A percentile compares a stretch with the other conserved stretches of the same genome.
phyloP scores from a whole-genome alignment of 1,140 invertebrate species.

The Lepidurus packardi region DNA sequence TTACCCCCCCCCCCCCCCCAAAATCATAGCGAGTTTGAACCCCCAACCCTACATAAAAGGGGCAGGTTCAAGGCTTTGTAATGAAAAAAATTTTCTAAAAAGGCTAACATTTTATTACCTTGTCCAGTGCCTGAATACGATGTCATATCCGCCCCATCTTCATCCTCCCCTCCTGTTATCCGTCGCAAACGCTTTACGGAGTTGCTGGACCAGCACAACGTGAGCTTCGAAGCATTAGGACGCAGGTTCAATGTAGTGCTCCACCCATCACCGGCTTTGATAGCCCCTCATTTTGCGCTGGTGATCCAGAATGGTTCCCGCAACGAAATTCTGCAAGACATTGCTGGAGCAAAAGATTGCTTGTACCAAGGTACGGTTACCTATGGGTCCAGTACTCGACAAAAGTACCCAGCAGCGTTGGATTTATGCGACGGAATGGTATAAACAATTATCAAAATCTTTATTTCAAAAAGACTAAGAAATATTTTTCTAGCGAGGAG shows the following conservation, averaged over 20 bases:
- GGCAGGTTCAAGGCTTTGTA: not conserved
- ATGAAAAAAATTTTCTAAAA: not conserved
- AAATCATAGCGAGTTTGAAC: too few species aligned
- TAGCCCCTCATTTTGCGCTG: slow-evolving; percentile 30
- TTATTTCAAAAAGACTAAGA: not conserved
- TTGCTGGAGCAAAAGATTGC: not conserved
- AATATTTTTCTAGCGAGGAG: not conserved
- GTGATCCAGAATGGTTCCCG: slow-evolving; percentile 16
- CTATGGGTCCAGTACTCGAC: not conserved
- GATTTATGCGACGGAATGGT: slow-evolving; percentile 30
- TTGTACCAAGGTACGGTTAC: slow-evolving; percentile 22
- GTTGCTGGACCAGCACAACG: not conserved
- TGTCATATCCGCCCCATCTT: slow-evolving; percentile 18
- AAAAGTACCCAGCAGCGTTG: slow-evolving; percentile 25
- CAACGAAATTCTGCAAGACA: not conserved
- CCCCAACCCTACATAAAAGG: not conserved
- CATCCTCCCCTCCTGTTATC: not conserved
- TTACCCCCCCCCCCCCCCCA: not conserved
- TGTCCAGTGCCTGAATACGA: slow-evolving; percentile 9
- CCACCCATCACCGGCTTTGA: slow-evolving; percentile 22
- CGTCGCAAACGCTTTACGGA: slow-evolving; percentile 6
- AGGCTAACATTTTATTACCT: not conserved
- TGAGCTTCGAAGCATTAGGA: slow-evolving; percentile 10
- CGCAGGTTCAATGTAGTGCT: not conserved
- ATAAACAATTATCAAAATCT: not conserved